Percentiles rank a stretch among this genome's conserved stretches.
Evolutionary conservation across 2,797 vertebrate genomes (phyloP).

Genomic region (Glossophaga mutica): DNA sequence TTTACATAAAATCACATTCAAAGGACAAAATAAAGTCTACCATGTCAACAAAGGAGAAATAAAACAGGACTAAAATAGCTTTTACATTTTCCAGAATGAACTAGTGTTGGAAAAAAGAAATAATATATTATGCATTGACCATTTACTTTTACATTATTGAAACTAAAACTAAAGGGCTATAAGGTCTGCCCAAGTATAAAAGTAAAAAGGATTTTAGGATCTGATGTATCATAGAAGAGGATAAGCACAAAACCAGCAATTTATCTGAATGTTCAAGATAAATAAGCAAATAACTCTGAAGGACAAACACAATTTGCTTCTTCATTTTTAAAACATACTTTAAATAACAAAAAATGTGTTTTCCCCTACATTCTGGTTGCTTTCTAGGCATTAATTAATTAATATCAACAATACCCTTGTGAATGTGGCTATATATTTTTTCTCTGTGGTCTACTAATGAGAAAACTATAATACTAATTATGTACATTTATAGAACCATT

Average conservation of each 20-base stretch:
- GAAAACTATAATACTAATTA: constrained; percentile 46
- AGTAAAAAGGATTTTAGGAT: not conserved
- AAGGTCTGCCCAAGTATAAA: not conserved
- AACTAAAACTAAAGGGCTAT: not conserved
- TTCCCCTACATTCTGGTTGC: not conserved
- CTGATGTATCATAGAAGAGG: not conserved
- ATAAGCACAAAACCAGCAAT: not conserved
- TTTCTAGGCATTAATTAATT: constrained; percentile 59
- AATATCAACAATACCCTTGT: not conserved
- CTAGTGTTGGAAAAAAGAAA: not conserved
- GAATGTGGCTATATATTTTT: constrained; percentile 49
- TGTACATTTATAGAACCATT: not conserved
- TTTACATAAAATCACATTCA: not conserved
- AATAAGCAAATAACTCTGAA: constrained; percentile 33
- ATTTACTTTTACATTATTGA: not conserved
- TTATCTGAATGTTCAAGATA: not conserved
- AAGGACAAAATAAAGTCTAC: not conserved
- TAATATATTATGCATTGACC: not conserved
- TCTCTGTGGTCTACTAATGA: constrained; percentile 25
- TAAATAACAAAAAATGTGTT: constrained; percentile 33
- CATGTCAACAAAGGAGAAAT: not conserved
- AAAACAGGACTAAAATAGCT: not conserved
- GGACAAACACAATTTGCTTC: not conserved
- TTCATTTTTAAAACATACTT: constrained; percentile 23
- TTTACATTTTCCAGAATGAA: not conserved